phyloP scores from a whole-genome alignment of 2,888 invertebrate genomes.

The Rotaria socialis region DNA sequence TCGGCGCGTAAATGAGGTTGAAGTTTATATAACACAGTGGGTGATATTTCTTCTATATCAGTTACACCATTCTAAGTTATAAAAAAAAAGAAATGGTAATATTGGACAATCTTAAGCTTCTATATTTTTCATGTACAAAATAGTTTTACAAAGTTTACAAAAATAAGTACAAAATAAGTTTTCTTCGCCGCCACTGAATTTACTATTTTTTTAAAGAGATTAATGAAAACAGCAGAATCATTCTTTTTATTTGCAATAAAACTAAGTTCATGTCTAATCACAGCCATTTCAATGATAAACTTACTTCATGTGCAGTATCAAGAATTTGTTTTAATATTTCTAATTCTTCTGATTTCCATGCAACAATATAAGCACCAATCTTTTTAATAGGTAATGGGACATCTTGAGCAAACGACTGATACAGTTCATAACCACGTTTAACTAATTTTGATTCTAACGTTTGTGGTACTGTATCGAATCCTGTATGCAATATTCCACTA shows the following conservation, averaged over 20 bases:
- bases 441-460: slow-evolving; percentile 43
- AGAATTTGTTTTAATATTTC: not conserved
- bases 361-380: slow-evolving; percentile 52
- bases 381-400: slow-evolving; percentile 48
- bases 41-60: slow-evolving; percentile 48
- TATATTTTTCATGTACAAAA: too few relatives aligned
- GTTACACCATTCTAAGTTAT: not conserved
- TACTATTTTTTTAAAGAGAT: too few relatives aligned
- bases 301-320: not conserved
- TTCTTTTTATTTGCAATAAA: too few relatives aligned
- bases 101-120: not conserved
- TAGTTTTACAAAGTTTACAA: too few relatives aligned
- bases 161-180: too few relatives aligned
- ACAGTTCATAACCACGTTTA: not conserved
- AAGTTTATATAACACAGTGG: slow-evolving; percentile 49
- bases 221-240: too few relatives aligned
- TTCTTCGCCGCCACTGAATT: too few relatives aligned
- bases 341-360: slow-evolving; percentile 52
- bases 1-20: slow-evolving; percentile 50
- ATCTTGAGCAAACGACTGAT: not conserved
- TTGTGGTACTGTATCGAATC: slow-evolving; percentile 51
- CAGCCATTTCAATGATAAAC: too few relatives aligned
- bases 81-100: not conserved
- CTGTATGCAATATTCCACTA: slow-evolving; percentile 54
- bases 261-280: too few relatives aligned